Percentiles rank a stretch among this genome's conserved stretches.
These are phyloP conservation scores for Halcyon chelicuti DNA, from an alignment of 2,797 vertebrate species.

Conservation along the genomic window DNA sequence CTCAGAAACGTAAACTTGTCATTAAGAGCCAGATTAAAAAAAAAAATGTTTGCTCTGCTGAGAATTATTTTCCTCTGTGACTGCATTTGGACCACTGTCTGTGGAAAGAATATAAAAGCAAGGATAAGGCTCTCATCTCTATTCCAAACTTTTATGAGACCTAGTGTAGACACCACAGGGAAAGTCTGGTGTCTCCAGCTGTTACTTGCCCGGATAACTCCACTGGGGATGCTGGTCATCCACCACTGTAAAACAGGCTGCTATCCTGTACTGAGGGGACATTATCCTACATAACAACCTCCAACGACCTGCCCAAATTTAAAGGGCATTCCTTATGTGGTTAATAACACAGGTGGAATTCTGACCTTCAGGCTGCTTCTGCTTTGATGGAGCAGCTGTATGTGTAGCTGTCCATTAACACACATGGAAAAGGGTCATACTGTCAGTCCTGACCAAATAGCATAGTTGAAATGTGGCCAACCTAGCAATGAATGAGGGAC, in stretches of 20 bases:
- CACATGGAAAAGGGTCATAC: not conserved
- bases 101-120: not conserved
- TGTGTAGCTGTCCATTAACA: not conserved
- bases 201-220: not conserved
- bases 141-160: not conserved
- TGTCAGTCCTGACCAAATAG: not conserved
- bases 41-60: not conserved
- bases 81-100: not conserved
- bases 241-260: not conserved
- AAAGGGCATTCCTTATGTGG: not conserved
- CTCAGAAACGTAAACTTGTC: not conserved
- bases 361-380: not conserved
- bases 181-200: not conserved
- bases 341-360: not conserved
- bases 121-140: not conserved
- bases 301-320: not conserved
- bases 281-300: not conserved
- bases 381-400: not conserved
- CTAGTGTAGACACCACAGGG: not conserved
- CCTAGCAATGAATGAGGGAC: fast-evolving
- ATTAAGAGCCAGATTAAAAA: not conserved
- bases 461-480: not conserved
- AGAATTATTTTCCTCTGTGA: not conserved
- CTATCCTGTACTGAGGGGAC: not conserved
- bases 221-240: not conserved